Conservation (phyloP, 2,113 vertebrate genomes). For the Tautogolabrus adspersus region DNA sequence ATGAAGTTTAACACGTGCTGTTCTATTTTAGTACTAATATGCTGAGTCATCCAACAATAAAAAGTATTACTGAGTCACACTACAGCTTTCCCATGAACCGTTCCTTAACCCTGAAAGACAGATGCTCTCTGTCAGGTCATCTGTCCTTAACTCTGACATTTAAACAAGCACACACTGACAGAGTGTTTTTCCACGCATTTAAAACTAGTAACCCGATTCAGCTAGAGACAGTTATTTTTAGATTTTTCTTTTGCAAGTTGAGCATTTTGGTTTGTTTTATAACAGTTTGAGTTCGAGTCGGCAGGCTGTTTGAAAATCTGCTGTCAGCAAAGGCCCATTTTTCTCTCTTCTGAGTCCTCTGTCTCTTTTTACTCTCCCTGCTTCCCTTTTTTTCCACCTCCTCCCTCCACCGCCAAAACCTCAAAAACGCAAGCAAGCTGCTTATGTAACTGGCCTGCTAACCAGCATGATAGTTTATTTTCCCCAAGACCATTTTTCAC, state of each 20-base stretch:
- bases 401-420: slow-evolving; percentile 50
- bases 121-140: background rate
- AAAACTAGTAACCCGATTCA: slow-evolving; percentile 15
- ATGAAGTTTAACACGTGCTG: slow-evolving; percentile 24
- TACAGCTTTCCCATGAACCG: slow-evolving; percentile 7
- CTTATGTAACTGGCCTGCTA: slow-evolving; percentile 68
- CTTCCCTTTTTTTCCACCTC: slow-evolving; percentile 18
- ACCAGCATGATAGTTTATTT: slow-evolving; percentile 50
- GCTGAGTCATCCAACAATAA: slow-evolving; percentile 47
- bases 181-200: slow-evolving; percentile 2
- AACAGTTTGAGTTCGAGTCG: slow-evolving; percentile 41
- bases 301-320: slow-evolving; percentile 55
- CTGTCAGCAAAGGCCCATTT: slow-evolving; percentile 31
- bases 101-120: background rate
- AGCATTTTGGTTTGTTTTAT: slow-evolving; percentile 50
- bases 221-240: slow-evolving; percentile 53
- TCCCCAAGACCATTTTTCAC: slow-evolving; percentile 43
- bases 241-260: slow-evolving; percentile 34
- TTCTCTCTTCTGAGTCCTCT: slow-evolving; percentile 31
- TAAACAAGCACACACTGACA: slow-evolving; percentile 1
- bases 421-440: slow-evolving; percentile 61
- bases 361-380: slow-evolving; percentile 26
- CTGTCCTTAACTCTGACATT: slow-evolving; percentile 3
- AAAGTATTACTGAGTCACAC: slow-evolving; percentile 40
- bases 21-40: slow-evolving; percentile 39